Evolutionary conservation across 2,113 vertebrate species (phyloP).

Genomic region (Prolemur simus): DNA sequence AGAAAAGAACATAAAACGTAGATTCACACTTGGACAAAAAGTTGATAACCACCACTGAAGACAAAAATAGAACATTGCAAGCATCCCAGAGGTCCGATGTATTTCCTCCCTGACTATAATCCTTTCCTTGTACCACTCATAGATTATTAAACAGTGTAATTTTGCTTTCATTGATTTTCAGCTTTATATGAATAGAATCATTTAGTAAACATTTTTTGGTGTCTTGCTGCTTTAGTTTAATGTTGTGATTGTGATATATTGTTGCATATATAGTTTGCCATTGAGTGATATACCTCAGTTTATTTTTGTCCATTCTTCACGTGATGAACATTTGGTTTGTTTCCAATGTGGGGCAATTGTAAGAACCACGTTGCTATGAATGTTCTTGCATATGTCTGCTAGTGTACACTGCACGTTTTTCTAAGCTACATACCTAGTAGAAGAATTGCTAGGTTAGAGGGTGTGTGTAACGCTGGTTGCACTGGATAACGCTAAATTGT

Average conservation of each 20-base stretch:
- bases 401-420: fast-evolving
- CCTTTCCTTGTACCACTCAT: background rate
- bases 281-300: background rate
- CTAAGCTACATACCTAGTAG: background rate
- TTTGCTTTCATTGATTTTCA: background rate
- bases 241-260: background rate
- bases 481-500: fast-evolving
- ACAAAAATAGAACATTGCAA: background rate
- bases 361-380: background rate
- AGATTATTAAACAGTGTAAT: background rate
- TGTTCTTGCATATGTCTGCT: background rate
- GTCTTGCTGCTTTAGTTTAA: background rate
- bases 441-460: background rate
- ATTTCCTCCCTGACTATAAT: fast-evolving
- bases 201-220: background rate
- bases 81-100: too few species aligned
- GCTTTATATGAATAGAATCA: background rate
- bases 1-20: background rate
- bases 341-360: background rate
- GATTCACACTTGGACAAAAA: fast-evolving
- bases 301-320: background rate
- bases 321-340: background rate
- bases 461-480: too few species aligned
- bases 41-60: too few species aligned
- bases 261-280: fast-evolving